Base-by-base conservation (phyloP, 2,797 vertebrate species). In the Mionectes olivaceus region DNA sequence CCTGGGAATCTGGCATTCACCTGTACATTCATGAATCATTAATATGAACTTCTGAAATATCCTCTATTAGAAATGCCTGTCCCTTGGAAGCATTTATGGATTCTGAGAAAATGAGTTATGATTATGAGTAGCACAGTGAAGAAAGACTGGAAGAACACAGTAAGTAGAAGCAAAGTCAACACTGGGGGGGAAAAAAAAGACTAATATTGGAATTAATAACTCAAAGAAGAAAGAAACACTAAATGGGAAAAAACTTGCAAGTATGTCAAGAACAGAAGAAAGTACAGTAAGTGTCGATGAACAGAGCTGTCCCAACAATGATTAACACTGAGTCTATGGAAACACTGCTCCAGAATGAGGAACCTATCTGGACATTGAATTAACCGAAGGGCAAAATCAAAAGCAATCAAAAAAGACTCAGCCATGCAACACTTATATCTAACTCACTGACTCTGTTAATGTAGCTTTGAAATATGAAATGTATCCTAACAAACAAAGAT, bases 31-130 rank as follows among this genome's bases (percentile, higher is more conserved):
- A 44, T 70, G 49, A 83, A 86, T 93, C 81, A 81, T 87, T 93
- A 78, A 81, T 64, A 39, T 87, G 90, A 95, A 95, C 73, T 94
- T 94, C 84, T 89, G 71, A 96, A 96, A 94, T 0, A 9, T 56
- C 71, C 57, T 92, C 71, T 79, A 50, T 65, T 79, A 90, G 71
- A 85, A 90, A 95, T 27, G n/a, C 44, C 68, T 77, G 65, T 74
- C 59, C 87, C 87, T 92, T 86, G 49, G 80, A 89, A 63, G 16
- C 85, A 80, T 71, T 93, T 82, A 91, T 30, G 56, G 63, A 85
- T 86, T 71, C 18, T 5, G 49, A 74, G 35, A 76, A 95, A 96
- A 93, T 68, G 71, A 96, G 33, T 88, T 89, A 83, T 35, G 30
- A 73, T 84, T 89, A 53, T 46, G 60, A 93, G 55, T 21, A 90